Evolutionary conservation across 2,113 vertebrate genomes (phyloP).

Genomic region (Alligator sinensis): DNA sequence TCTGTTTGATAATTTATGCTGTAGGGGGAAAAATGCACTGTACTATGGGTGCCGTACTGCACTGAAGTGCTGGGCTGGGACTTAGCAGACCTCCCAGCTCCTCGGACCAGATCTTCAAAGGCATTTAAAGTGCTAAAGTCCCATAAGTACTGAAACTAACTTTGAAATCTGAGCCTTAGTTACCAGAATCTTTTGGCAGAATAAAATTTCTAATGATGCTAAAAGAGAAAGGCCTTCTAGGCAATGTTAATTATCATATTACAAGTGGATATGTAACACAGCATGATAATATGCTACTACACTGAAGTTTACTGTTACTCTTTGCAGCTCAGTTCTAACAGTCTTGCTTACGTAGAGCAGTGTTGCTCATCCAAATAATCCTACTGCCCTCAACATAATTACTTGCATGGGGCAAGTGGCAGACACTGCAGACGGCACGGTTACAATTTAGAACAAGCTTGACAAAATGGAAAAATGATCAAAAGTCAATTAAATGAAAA

Average conservation of each 20-base stretch:
- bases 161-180: background rate
- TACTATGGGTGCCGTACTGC: background rate
- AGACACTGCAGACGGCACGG: too few species aligned
- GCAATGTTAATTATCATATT: rapidly evolving
- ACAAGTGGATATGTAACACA: background rate
- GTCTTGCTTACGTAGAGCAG: background rate
- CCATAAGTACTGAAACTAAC: slow-evolving; percentile 9
- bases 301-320: background rate
- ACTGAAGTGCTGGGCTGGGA: background rate
- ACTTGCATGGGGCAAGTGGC: background rate
- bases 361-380: background rate
- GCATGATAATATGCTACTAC: background rate
- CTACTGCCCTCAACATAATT: background rate
- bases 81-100: background rate
- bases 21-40: background rate
- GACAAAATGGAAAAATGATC: too few species aligned
- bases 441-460: too few species aligned
- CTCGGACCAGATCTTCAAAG: background rate
- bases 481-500: too few species aligned
- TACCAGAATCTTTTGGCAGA: slow-evolving; percentile 14
- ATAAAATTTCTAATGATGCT: background rate
- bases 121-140: background rate
- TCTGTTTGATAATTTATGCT: background rate
- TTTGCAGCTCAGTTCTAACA: background rate
- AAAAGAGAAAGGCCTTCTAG: background rate